Base-by-base conservation (phyloP, 2,888 invertebrate genomes). In the Diaphora mendica region DNA sequence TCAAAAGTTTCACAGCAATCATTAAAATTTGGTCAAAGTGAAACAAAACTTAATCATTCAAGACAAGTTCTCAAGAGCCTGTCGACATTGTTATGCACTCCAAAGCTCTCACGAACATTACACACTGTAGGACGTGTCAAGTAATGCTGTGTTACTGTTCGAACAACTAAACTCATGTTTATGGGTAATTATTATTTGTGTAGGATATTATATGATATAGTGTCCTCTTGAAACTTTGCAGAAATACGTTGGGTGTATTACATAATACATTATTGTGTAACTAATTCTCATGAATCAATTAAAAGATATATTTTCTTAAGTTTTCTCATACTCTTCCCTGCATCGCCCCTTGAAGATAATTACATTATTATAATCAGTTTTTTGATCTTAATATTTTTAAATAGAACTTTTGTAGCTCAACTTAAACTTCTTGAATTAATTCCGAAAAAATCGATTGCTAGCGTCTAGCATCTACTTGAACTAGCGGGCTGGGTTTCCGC, bases 71-170 rank as follows among this genome's bases (percentile, higher is more conserved):
- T 39, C 30, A 59, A 72, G 30, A 68, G 64, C 44, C 35, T 68
- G 68, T 72, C 68, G 42, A 68, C 59, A 68, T 59, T 72, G 59
- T 64, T 67, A 72, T 51, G 67, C 72, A 72, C 66, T 62, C 48
- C 42, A 62, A 59, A 59, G 71, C 70, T 77, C 75, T 72, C 73
- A 70, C 48, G 65, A 59, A 70, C 33, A 33, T 33, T 51, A 48
- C 35, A 48, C 64, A 70, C 64, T 64, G 64, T 35, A 42, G 35
- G 64, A 30, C n/a, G 20, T 44, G 64, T 70, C 33, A 42, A 59
- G 20, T 64, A 70, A 44, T 23, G 15, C n/a, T 20, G 11, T 51
- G 39, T 64, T 39, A 70, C 55, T 55, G 51, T 55, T 55, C 51
- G 23, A 55, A 64, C 44, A 65, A 65, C 65, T 39, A 33, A 55